Base-by-base conservation (phyloP, 2,113 vertebrate genomes). In the Mobula birostris region DNA sequence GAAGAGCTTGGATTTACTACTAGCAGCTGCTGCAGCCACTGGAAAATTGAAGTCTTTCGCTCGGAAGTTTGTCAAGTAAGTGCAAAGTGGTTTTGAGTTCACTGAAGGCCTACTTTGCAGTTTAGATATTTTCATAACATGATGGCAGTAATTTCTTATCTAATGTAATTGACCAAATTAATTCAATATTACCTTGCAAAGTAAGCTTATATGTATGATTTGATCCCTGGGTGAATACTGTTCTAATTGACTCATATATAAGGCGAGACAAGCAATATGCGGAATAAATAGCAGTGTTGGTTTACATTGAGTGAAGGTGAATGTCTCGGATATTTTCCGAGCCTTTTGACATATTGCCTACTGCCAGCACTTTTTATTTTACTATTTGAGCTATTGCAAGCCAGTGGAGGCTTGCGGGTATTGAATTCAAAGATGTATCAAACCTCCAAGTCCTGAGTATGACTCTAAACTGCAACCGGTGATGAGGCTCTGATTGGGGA, bases 21-120 rank as follows among this genome's bases (percentile, higher is more conserved):
- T 99, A 95, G 99, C 99, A 1, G 99, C 99, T 0, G 98, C 98
- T 0, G 99, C 99, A 0, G 99, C 99, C 11, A 99, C 98, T 0
- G 98, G 98, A 32, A 99, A 99, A 94, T 98, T 99, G 94, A 99
- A 98, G 95, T 99, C 98, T 36, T 99, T 99, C 0, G 99, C 99
- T 94, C 96, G 98, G 91, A 99, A 99, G 95, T 99, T 99, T 88
- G 99, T 99, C 95, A 99, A 99, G 99, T 99, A 95, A 97, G 97
- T 95, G 14, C 8, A 93, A 72, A 36, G 68, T 48, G 70, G 74
- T 19, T 6, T 15, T 4, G 76, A n/a, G 17, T n/a, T 94, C 83
- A 8, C 83, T 27, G 83, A 58, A 19, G 83, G 7, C 48, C 56
- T 87, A 48, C 36, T 76, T 68, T 29, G 1, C 27, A 90, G 7